Evolutionary conservation across 2,113 vertebrate species (phyloP).

Genomic region (Dasypus novemcinctus): DNA sequence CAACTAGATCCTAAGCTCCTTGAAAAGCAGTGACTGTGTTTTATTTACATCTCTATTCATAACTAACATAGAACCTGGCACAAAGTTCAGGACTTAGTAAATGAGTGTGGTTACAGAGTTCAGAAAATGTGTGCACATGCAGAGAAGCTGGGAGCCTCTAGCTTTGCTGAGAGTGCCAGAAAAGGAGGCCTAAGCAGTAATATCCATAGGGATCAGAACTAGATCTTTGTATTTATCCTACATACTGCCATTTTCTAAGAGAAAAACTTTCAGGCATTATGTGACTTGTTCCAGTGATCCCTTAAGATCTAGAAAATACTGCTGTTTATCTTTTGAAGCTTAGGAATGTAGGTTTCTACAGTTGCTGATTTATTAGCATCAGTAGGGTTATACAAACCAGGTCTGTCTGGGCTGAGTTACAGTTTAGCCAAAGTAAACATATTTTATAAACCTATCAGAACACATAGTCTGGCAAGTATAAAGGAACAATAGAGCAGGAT

Average conservation of each 20-base stretch:
- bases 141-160: neutral
- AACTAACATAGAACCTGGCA: neutral
- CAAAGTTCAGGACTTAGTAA: neutral
- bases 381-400: neutral
- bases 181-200: neutral
- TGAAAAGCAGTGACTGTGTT: neutral
- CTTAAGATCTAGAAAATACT: neutral
- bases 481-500: neutral
- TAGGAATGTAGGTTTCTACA: constrained; percentile 12
- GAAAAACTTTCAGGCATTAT: neutral
- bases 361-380: constrained; percentile 6
- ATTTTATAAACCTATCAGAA: neutral
- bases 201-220: neutral
- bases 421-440: neutral
- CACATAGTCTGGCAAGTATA: neutral
- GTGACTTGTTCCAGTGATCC: neutral
- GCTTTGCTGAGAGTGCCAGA: too few relatives aligned
- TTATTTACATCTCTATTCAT: neutral
- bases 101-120: neutral
- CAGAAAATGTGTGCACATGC: neutral
- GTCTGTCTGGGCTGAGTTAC: neutral
- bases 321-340: neutral
- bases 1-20: neutral
- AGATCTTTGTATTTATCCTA: neutral
- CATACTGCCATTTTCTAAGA: neutral